Base-by-base conservation (phyloP, 2,797 vertebrate genomes). In the Pangasius krempfi region DNA sequence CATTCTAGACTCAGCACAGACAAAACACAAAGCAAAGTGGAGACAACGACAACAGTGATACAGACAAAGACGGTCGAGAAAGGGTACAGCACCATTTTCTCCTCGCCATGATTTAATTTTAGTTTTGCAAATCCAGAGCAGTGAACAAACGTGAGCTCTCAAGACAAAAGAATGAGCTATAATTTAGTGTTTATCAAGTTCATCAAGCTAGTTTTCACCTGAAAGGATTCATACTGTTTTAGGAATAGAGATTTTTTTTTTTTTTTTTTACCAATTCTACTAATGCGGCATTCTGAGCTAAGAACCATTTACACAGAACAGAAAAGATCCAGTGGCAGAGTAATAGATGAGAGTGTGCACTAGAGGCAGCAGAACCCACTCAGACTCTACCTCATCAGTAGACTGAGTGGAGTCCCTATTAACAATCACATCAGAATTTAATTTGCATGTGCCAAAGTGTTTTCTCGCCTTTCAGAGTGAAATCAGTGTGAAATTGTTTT, bases 401-500 rank as follows among this genome's bases (percentile, higher is more conserved):
- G 64, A 62, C 72, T 33, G 50, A 33, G 25, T 33, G 37, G 89
- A 90, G 85, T 33, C 50, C 44, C 82, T 66, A 90, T 94, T 92
- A 95, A 95, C 93, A 94, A 91, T 94, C 94, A 94, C 93, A 95
- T 94, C 93, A 95, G 94, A 94, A 95, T 95, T 94, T 93, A 93
- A 93, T 90, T 20, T 90, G 94, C 95, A 95, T 92, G 91, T 92
- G 94, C 94, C 58, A 90, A 93, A 92, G 93, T 93, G 73, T 87
- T 93, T 93, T 94, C 88, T 85, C 92, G 95, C 93, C 95, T 94
- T 94, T 94, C 94, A 94, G 93, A 94, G 94, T 95, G 94, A 96
- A 96, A 96, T 95, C 94, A 95, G 94, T 95, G 94, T 95, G 94
- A 96, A 95, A 96, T 95, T 94, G 93, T 96, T 95, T 94, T 87